These are phyloP conservation scores for Amphiduros pacificus DNA, from an alignment of 2,888 invertebrate species.

Conservation along the genomic window DNA sequence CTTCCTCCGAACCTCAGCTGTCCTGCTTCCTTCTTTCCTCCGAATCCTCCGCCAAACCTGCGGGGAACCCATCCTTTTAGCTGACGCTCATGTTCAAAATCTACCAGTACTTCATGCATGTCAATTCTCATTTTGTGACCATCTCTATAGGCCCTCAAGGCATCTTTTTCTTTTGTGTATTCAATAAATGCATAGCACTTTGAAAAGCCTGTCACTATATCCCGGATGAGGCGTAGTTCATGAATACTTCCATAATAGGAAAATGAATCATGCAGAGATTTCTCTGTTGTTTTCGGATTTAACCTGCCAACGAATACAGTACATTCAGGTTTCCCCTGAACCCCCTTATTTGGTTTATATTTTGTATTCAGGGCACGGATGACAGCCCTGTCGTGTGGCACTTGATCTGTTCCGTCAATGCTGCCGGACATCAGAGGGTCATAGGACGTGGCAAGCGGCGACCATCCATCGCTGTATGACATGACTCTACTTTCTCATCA, in stretches of 20 bases:
- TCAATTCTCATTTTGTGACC: constrained; percentile 70
- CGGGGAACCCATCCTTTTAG: constrained; percentile 79
- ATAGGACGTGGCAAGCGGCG: constrained; percentile 61
- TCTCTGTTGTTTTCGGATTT: constrained; percentile 69
- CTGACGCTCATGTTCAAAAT: constrained; percentile 75
- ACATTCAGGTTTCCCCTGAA: constrained; percentile 71
- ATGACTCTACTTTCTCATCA: too few species aligned
- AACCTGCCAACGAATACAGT: constrained; percentile 79
- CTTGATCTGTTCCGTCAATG: constrained; percentile 82
- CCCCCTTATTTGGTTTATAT: constrained; percentile 56
- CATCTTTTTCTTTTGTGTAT: constrained; percentile 68
- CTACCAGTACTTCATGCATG: constrained; percentile 73
- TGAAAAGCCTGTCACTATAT: constrained; percentile 81
- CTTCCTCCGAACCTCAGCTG: constrained; percentile 84
- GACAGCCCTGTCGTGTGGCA: constrained; percentile 80
- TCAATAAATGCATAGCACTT: constrained; percentile 87
- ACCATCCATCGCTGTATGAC: too few species aligned
- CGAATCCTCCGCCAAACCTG: constrained; percentile 84
- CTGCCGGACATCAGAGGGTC: constrained; percentile 83
- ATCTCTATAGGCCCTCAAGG: constrained; percentile 67
- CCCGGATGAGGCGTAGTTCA: constrained; percentile 71
- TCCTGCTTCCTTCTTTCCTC: constrained; percentile 83
- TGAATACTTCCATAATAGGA: constrained; percentile 70
- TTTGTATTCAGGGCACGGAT: constrained; percentile 70
- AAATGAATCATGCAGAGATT: constrained; percentile 63